Conservation (phyloP, 2,113 vertebrate genomes). For the Heliornis fulica region DNA sequence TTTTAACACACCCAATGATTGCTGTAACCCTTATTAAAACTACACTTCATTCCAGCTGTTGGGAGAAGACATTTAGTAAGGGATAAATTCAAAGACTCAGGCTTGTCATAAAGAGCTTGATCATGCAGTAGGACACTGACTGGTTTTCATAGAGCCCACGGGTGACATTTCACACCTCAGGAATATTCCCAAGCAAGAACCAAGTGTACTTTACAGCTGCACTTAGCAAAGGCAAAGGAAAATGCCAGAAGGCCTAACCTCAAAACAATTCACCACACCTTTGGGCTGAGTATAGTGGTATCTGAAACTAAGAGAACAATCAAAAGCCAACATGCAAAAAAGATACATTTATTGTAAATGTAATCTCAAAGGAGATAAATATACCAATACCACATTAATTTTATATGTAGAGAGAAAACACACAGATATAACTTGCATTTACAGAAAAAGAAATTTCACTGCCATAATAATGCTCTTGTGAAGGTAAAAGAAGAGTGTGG, state of each 20-base stretch:
- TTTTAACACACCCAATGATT: rapidly evolving
- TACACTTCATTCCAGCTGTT: not conserved
- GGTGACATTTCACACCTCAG: not conserved
- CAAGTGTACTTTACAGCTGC: not conserved
- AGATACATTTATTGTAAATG: not conserved
- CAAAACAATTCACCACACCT: not conserved
- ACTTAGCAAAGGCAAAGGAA: not conserved
- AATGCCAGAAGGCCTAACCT: not conserved
- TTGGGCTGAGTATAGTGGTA: not conserved
- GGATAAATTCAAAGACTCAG: not conserved
- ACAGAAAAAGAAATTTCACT: not conserved
- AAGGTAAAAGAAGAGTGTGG: not conserved
- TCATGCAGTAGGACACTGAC: not conserved
- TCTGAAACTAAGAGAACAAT: not conserved
- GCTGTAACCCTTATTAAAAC: not conserved
- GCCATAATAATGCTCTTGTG: not conserved
- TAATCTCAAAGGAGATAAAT: not conserved
- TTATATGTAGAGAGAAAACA: not conserved
- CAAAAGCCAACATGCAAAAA: not conserved
- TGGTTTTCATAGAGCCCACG: not conserved
- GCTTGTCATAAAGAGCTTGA: rapidly evolving
- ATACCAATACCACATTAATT: not conserved
- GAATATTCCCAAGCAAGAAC: not conserved
- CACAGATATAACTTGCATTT: not conserved
- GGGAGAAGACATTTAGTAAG: not conserved